phyloP scores from a whole-genome alignment of 2,113 vertebrate species.

The Burhinus bistriatus region DNA sequence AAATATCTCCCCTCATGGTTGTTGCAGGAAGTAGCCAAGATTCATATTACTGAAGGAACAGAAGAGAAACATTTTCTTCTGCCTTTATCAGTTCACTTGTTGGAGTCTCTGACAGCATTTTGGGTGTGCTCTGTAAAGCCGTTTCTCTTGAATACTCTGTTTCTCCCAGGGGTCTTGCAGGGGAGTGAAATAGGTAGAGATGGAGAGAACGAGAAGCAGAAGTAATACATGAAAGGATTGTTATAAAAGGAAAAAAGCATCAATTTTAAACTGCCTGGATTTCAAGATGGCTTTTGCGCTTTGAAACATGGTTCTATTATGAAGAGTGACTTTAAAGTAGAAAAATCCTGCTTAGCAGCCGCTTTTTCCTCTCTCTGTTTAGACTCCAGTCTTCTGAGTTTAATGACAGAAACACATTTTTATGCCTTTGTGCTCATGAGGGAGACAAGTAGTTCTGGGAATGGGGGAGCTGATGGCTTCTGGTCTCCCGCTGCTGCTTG shows the following conservation, averaged over 20 bases:
- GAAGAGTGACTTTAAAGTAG: background rate
- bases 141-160: background rate
- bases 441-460: background rate
- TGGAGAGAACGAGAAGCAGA: background rate
- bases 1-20: background rate
- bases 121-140: background rate
- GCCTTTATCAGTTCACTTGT: accelerated
- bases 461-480: background rate
- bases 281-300: background rate
- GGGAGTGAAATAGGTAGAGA: background rate
- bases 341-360: background rate
- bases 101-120: background rate
- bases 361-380: background rate
- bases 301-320: accelerated
- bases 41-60: background rate
- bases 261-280: background rate
- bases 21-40: background rate
- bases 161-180: background rate
- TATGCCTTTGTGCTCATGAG: background rate
- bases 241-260: background rate
- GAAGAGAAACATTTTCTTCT: background rate
- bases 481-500: background rate
- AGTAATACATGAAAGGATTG: background rate
- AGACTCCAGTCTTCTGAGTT: background rate
- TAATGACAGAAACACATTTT: background rate